Evolutionary conservation across 1,140 invertebrate genomes (phyloP).

Genomic region (Stegodyphus mimosarum): DNA sequence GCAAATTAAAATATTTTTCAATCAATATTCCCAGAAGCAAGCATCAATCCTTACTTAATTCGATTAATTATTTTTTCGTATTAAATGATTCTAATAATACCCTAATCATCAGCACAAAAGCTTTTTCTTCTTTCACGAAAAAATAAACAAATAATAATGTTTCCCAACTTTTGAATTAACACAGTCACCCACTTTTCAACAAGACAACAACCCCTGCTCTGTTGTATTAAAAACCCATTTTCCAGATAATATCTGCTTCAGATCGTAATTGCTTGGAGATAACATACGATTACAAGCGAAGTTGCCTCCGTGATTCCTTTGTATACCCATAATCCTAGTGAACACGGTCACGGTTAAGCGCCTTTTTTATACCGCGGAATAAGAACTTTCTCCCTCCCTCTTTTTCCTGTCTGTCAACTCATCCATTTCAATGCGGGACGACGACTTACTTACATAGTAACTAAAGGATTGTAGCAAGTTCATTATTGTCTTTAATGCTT

Average conservation of each 20-base stretch:
- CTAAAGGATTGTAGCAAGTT: not conserved
- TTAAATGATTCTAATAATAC: too few relatives aligned
- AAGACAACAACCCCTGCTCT: not conserved
- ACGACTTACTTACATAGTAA: not conserved
- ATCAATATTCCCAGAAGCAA: too few relatives aligned
- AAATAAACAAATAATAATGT: too few relatives aligned
- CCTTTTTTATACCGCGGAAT: not conserved
- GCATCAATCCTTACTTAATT: too few relatives aligned
- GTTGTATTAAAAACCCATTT: not conserved
- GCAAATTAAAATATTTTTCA: too few relatives aligned
- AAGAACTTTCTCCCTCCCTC: not conserved
- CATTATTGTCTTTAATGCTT: not conserved
- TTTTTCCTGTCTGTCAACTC: not conserved
- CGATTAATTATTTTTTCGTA: too few relatives aligned
- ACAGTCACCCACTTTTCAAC: too few relatives aligned
- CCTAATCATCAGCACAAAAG: too few relatives aligned
- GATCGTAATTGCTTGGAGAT: not conserved
- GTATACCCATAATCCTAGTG: not conserved
- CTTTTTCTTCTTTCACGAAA: too few relatives aligned
- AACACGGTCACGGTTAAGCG: not conserved
- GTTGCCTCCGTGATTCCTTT: constrained; percentile 13
- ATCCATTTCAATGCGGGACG: not conserved
- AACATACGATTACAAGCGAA: constrained; percentile 3
- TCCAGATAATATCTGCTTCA: not conserved
- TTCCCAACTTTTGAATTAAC: too few relatives aligned